A percentile compares a stretch with the other conserved stretches of the same genome.
phyloP scores from a whole-genome alignment of 2,888 invertebrate species.

The Temnothorax rugatulus region DNA sequence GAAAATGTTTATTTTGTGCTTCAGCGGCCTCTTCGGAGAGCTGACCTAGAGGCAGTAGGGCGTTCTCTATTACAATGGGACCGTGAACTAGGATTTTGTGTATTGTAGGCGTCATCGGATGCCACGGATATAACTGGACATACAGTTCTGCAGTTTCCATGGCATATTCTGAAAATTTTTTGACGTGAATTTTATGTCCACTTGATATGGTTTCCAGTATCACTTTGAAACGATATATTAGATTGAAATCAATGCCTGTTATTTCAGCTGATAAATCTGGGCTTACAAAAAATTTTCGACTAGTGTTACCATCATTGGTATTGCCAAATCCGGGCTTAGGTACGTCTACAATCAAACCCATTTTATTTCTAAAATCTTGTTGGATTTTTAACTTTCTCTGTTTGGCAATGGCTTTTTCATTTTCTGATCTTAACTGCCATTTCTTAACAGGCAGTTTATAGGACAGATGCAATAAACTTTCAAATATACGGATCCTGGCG shows the following conservation, averaged over 20 bases:
- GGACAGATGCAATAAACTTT: no score
- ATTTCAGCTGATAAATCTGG: conserved; percentile 46
- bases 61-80: conserved; percentile 58
- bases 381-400: no score
- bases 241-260: conserved; percentile 46
- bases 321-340: conserved; percentile 63
- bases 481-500: no score
- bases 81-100: conserved; percentile 74
- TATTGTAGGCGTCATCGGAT: conserved; percentile 72
- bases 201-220: conserved; percentile 62
- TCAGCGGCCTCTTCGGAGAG: conserved; percentile 69
- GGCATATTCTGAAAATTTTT: conserved; percentile 60
- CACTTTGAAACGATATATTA: conserved; percentile 54
- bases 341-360: conserved; percentile 63
- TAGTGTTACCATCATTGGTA: conserved; percentile 67
- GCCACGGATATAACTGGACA: conserved; percentile 71
- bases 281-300: conserved; percentile 62
- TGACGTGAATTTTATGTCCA: conserved; percentile 60
- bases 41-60: conserved; percentile 61
- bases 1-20: conserved; percentile 63
- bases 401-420: no score
- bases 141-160: conserved; percentile 64
- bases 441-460: no score
- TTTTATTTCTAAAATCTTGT: conserved; percentile 48
- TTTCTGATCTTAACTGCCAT: no score